Evolutionary conservation across 2,113 vertebrate species (phyloP).

Genomic region (Glaucidium brasilianum): DNA sequence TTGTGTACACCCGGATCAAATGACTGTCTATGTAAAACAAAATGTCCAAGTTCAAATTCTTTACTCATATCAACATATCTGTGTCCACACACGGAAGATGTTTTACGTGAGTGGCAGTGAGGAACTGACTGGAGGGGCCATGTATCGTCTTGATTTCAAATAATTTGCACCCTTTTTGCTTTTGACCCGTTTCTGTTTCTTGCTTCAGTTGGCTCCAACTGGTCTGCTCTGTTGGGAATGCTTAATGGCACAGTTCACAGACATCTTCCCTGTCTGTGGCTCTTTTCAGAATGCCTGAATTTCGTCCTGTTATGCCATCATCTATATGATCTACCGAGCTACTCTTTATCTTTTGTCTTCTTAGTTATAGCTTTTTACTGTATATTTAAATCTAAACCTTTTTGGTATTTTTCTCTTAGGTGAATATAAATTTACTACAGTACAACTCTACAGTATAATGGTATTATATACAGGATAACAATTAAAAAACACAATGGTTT

Average conservation of each 20-base stretch:
- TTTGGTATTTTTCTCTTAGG: background rate
- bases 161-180: background rate
- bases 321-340: background rate
- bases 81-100: background rate
- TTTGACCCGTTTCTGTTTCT: background rate
- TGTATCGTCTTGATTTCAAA: background rate
- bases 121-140: background rate
- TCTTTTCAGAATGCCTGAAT: background rate
- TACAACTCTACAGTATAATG: background rate
- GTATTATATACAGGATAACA: background rate
- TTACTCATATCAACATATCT: background rate
- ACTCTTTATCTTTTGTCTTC: background rate
- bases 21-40: background rate
- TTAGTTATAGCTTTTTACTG: background rate
- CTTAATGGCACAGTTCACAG: background rate
- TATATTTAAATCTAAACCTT: background rate
- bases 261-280: background rate
- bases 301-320: background rate
- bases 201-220: background rate
- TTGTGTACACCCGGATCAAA: background rate
- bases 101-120: background rate
- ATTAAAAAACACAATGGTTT: background rate
- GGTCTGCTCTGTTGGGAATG: background rate
- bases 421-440: background rate
- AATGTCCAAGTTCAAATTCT: background rate